A percentile compares a stretch with the other conserved stretches of the same genome.
These are phyloP conservation scores for Iselma pallidipennis DNA, from an alignment of 2,888 invertebrate genomes.

Conservation along the genomic window DNA sequence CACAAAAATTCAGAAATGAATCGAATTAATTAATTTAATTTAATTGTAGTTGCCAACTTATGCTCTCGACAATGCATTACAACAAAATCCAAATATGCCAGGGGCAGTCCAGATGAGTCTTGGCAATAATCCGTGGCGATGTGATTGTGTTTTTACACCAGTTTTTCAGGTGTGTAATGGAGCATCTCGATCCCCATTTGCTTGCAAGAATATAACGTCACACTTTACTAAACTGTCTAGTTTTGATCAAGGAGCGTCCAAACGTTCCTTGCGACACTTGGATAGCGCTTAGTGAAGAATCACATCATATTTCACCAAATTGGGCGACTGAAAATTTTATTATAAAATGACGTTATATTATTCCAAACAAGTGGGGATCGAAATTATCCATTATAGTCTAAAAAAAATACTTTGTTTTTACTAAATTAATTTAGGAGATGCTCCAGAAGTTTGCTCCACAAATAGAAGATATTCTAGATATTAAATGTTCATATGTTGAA, in stretches of 20 bases:
- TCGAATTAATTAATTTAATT: slow-evolving; percentile 13
- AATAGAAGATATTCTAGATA: slow-evolving; percentile 70
- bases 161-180: slow-evolving; percentile 77
- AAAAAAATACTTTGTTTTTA: background rate
- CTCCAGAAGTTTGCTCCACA: slow-evolving; percentile 70
- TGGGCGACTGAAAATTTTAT: too few species aligned
- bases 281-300: too few species aligned
- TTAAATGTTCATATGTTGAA: slow-evolving; percentile 68
- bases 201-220: too few species aligned
- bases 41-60: slow-evolving; percentile 73
- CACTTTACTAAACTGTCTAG: too few species aligned
- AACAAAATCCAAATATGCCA: slow-evolving; percentile 73
- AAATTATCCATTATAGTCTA: slow-evolving; percentile 20
- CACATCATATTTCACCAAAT: too few species aligned
- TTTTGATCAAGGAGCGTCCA: too few species aligned
- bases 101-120: slow-evolving; percentile 71
- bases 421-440: slow-evolving; percentile 51
- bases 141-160: slow-evolving; percentile 80
- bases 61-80: slow-evolving; percentile 77
- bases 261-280: too few species aligned
- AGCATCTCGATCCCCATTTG: too few species aligned
- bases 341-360: too few species aligned
- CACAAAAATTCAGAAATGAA: background rate
- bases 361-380: too few species aligned
- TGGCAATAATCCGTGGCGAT: slow-evolving; percentile 80